Conservation (phyloP, 1,140 invertebrate species). For the Camponotus floridanus region DNA sequence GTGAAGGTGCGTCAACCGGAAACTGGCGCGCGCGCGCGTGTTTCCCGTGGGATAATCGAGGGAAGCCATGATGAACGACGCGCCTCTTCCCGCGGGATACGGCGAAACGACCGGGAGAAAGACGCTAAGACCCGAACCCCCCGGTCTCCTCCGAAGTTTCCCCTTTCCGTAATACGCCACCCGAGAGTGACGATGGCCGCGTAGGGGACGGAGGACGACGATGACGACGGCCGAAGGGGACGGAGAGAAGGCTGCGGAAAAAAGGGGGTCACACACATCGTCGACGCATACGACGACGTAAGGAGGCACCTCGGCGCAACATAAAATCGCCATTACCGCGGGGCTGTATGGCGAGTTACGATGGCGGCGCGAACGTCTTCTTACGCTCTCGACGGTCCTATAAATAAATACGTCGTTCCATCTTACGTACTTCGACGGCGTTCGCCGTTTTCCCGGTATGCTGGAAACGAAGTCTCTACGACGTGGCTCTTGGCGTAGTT, state of each 20-base stretch:
- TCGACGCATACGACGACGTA: slow-evolving; percentile 41
- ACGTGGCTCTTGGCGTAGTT: slow-evolving; percentile 58
- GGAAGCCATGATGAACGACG: slow-evolving; percentile 74
- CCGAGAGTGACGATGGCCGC: slow-evolving; percentile 32
- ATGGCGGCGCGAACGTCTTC: slow-evolving; percentile 62
- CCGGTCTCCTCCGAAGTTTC: slow-evolving; percentile 69
- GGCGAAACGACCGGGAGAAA: slow-evolving; percentile 59
- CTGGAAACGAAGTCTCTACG: slow-evolving; percentile 11
- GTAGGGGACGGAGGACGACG: background rate
- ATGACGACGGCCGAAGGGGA: slow-evolving; percentile 11
- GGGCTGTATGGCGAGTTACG: slow-evolving; percentile 78
- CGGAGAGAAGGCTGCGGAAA: slow-evolving; percentile 11
- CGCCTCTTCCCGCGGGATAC: slow-evolving; percentile 58
- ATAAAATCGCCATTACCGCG: slow-evolving; percentile 83
- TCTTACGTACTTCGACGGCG: slow-evolving; percentile 68
- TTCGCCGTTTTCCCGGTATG: slow-evolving; percentile 23
- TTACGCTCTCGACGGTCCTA: slow-evolving; percentile 62
- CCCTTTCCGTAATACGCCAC: slow-evolving; percentile 71
- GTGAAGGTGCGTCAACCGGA: slow-evolving; percentile 42
- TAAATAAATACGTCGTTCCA: slow-evolving; percentile 79
- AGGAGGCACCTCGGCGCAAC: slow-evolving; percentile 72
- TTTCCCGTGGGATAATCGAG: slow-evolving; percentile 75
- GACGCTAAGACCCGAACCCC: slow-evolving; percentile 31
- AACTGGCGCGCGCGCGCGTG: slow-evolving; percentile 50
- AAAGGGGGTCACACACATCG: slow-evolving; percentile 61